These are phyloP conservation scores for Oxytorus armatus DNA, from an alignment of 2,888 invertebrate genomes.

Conservation along the genomic window DNA sequence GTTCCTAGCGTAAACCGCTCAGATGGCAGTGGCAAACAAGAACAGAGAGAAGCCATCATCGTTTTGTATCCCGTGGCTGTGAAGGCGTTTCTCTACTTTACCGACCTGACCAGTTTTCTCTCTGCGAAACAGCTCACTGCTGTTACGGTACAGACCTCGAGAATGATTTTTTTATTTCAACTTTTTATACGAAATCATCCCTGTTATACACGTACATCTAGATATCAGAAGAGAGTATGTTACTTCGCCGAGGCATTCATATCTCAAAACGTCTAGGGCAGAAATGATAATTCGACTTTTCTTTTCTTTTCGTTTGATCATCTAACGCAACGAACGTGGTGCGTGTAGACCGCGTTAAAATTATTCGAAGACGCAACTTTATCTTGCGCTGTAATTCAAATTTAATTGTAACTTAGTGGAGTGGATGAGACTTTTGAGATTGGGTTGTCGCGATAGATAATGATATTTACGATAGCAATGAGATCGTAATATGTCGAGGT, in stretches of 20 bases:
- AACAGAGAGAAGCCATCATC: background rate
- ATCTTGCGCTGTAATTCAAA: constrained; percentile 42
- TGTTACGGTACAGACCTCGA: background rate
- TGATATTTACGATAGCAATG: constrained; percentile 50
- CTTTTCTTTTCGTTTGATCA: background rate
- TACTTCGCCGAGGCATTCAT: constrained; percentile 5
- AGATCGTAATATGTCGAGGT: constrained; percentile 56
- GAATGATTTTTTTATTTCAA: background rate
- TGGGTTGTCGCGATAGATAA: constrained; percentile 26
- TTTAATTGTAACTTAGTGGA: constrained; percentile 53
- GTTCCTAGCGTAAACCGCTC: constrained; percentile 61
- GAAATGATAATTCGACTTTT: constrained; percentile 40
- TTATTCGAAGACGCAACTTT: constrained; percentile 12
- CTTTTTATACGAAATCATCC: background rate
- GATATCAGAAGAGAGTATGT: constrained; percentile 19
- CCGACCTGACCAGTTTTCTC: background rate
- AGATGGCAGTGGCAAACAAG: constrained; percentile 38
- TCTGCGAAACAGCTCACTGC: background rate
- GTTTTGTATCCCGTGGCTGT: background rate
- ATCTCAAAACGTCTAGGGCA: background rate
- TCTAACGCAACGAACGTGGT: background rate
- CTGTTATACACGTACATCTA: constrained; percentile 7
- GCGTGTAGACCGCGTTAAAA: constrained; percentile 15
- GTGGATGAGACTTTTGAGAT: constrained; percentile 19
- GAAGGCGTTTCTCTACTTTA: constrained; percentile 8